A percentile compares a stretch with the other conserved stretches of the same genome.
Evolutionary conservation across 1,140 invertebrate species (phyloP).

Genomic region (Lamellibrachia luymesi): DNA sequence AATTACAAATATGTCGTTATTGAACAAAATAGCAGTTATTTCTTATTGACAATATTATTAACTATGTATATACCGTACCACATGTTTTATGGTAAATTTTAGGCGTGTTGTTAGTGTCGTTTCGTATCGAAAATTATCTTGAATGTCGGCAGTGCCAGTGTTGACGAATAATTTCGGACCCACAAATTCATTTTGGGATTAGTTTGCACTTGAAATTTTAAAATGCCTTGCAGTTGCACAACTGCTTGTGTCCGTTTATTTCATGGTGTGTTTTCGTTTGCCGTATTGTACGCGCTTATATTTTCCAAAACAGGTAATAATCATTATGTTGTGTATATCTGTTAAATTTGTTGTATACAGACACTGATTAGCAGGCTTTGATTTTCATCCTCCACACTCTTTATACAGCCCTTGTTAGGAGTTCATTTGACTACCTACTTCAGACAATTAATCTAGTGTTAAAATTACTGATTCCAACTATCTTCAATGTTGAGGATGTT

Average conservation of each 20-base stretch:
- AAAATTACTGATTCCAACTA: too few species aligned
- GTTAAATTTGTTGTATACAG: too few species aligned
- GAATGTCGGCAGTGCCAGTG: too few species aligned
- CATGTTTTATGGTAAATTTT: background rate
- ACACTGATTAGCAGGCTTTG: too few species aligned
- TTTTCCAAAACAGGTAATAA: background rate
- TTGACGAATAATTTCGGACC: background rate
- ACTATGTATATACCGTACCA: background rate
- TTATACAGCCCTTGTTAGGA: too few species aligned
- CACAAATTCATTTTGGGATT: background rate
- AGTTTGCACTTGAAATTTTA: background rate
- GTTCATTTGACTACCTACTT: too few species aligned
- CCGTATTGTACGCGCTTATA: background rate
- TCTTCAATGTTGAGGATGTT: too few species aligned
- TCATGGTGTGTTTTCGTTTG: background rate
- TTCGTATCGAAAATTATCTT: background rate
- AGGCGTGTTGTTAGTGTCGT: background rate
- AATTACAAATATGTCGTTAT: background rate
- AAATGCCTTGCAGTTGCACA: background rate
- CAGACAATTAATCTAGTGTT: too few species aligned
- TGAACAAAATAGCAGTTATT: background rate
- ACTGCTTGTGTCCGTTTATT: background rate
- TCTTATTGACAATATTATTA: background rate
- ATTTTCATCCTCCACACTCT: too few species aligned
- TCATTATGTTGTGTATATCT: background rate